phyloP scores from a whole-genome alignment of 2,113 vertebrate species.

The Ammodytes dubius region DNA sequence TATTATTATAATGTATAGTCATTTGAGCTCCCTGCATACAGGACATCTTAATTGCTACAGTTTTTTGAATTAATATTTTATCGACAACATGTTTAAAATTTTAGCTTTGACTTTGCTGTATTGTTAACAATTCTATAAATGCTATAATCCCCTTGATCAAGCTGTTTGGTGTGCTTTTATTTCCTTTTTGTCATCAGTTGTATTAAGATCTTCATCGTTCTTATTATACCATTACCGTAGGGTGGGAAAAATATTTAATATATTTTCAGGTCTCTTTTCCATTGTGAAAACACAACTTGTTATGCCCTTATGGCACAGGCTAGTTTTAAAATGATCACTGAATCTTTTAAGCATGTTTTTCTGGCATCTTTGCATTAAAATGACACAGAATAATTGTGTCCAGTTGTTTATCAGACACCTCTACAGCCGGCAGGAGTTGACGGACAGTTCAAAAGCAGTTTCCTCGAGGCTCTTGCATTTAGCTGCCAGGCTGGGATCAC shows the following conservation, averaged over 20 bases:
- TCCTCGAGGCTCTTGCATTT: slow-evolving; percentile 68
- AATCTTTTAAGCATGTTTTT: background rate
- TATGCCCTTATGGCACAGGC: background rate
- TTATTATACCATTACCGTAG: background rate
- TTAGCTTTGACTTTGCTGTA: too few relatives aligned
- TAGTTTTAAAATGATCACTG: background rate
- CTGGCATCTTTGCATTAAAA: background rate
- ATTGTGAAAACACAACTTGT: background rate
- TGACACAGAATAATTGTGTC: too few relatives aligned
- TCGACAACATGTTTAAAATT: too few relatives aligned
- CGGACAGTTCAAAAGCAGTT: slow-evolving; percentile 43
- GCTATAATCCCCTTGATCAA: background rate
- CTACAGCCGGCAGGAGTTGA: slow-evolving; percentile 67
- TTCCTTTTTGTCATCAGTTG: too few relatives aligned
- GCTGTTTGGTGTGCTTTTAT: background rate
- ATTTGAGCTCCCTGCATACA: too few relatives aligned
- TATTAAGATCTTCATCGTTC: background rate
- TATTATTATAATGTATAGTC: too few relatives aligned
- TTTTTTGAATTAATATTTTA: too few relatives aligned
- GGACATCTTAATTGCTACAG: too few relatives aligned
- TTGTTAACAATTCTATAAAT: background rate
- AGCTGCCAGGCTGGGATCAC: slow-evolving; percentile 12
- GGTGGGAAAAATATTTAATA: too few relatives aligned
- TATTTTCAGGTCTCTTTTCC: slow-evolving; percentile 1
- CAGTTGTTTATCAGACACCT: background rate